Conservation (phyloP, 2,888 invertebrate genomes). For the Nemapogon koenigi region DNA sequence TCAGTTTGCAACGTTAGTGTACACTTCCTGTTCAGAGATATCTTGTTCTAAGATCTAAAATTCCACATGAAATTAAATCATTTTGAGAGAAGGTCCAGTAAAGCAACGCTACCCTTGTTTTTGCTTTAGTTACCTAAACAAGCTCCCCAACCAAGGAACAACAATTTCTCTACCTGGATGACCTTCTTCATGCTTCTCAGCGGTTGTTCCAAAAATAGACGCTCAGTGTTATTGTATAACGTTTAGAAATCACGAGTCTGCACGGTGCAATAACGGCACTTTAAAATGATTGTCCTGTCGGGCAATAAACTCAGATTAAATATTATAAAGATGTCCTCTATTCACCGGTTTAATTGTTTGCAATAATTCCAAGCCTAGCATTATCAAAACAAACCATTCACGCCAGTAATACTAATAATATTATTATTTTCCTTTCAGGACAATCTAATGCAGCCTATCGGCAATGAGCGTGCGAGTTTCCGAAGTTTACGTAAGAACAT, state of each 20-base stretch:
- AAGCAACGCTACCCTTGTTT: no score
- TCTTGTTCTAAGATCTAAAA: no score
- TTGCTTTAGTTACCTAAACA: no score
- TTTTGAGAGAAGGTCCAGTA: no score
- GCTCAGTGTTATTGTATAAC: slow-evolving; percentile 43
- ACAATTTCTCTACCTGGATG: slow-evolving; percentile 23
- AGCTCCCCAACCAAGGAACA: slow-evolving; percentile 22
- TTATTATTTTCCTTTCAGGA: slow-evolving; percentile 75
- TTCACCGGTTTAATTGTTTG: not conserved
- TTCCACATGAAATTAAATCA: no score
- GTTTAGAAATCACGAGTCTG: slow-evolving; percentile 26
- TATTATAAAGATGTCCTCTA: not conserved
- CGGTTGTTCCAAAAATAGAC: slow-evolving; percentile 21
- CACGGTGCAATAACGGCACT: slow-evolving; percentile 32
- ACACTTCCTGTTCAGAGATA: slow-evolving; percentile 39
- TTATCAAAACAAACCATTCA: not conserved
- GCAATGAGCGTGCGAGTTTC: slow-evolving; percentile 77
- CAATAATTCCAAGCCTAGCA: not conserved
- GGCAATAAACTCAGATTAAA: slow-evolving; percentile 28
- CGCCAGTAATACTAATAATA: slow-evolving; percentile 11
- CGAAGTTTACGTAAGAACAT: slow-evolving; percentile 86
- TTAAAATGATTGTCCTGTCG: slow-evolving; percentile 33
- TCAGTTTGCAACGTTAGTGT: slow-evolving; percentile 39
- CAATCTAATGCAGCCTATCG: slow-evolving; percentile 75
- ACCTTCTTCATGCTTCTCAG: slow-evolving; percentile 21